Evolutionary conservation across 2,888 invertebrate genomes (phyloP), one percentile per base, ranked within the genome.

Genomic region (Ceraclea dissimilis): DNA sequence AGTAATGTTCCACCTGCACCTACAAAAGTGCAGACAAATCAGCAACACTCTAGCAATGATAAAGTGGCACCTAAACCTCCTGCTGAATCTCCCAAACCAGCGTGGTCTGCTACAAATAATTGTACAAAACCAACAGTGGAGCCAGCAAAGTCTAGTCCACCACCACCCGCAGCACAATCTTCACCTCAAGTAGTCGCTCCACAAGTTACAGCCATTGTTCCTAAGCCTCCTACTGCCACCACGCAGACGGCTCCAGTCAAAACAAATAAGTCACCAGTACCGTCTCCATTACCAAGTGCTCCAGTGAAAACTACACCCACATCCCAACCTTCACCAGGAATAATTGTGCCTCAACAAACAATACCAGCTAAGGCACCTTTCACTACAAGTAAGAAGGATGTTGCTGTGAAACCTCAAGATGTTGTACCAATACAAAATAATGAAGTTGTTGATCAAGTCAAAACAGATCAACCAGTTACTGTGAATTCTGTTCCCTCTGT

Each of bases 321-420:
- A 4, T 68, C 74, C 62, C 75, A 67, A 63, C 71, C 80, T 56
- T 70, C 74, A 65, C 69, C 80, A 58, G 70, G 71, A 1, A 72
- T 76, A 1, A 73, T 76, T 1, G 74, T 68, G 58, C 77, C 74
- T 60, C 79, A 76, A 62, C 71, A 73, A 2, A 75, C 68, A 0
- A 70, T 75, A 1, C 71, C 75, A 1, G 71, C 76, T 0, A 77
- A 76, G 63, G 69, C 76, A 6, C 76, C 78, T 1, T 76, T 78
- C 60, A 73, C 73, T 1, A 75, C 74, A 63, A 67, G 76, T 56
- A 79, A 76, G 61, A 77, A 75, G 63, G 72, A 75, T 18, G 74
- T 63, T 5, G 31, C 49, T 2, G 62, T 56, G 50, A 65, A 64
- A 47, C 52, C 60, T 31, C 64, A 76, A 16, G 73, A 72, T 2